Evolutionary conservation across 2,797 vertebrate genomes (phyloP).

Genomic region (Eidolon dupreanum): DNA sequence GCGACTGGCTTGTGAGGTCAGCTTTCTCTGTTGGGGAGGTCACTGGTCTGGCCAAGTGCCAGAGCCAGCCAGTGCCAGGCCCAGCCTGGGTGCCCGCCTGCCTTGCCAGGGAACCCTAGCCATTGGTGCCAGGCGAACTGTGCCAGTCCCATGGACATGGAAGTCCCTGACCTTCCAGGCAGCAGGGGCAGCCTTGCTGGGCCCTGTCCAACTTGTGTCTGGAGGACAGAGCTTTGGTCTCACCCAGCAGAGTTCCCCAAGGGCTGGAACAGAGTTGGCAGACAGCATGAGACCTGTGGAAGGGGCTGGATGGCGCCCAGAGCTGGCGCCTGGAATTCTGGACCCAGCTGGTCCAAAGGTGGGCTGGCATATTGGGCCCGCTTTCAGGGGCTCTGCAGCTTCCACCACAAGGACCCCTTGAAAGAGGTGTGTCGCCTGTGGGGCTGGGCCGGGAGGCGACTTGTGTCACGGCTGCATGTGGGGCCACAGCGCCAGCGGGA

Average conservation of each 20-base stretch:
- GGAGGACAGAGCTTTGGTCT: slow-evolving; percentile 54
- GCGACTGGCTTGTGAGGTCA: background rate
- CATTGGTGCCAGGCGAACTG: slow-evolving; percentile 47
- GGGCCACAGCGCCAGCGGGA: background rate
- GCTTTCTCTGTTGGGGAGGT: background rate
- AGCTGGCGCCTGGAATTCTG: background rate
- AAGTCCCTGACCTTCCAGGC: slow-evolving; percentile 54
- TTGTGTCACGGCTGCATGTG: background rate
- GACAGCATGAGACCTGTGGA: slow-evolving; percentile 57
- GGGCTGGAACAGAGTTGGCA: slow-evolving; percentile 67
- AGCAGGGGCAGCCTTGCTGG: slow-evolving; percentile 49
- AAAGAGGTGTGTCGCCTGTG: background rate
- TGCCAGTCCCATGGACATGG: slow-evolving; percentile 49
- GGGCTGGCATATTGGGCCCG: accelerated
- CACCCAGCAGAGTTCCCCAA: slow-evolving; percentile 63
- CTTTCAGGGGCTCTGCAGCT: background rate
- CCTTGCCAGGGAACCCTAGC: slow-evolving; percentile 72
- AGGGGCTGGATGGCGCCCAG: slow-evolving; percentile 61
- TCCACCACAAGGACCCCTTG: background rate
- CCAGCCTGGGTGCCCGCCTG: slow-evolving; percentile 37
- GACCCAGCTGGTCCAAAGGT: background rate
- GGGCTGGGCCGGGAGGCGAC: background rate
- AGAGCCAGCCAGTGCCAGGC: slow-evolving; percentile 60
- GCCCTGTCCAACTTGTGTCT: slow-evolving; percentile 49
- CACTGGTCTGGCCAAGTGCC: slow-evolving; percentile 73